These are phyloP conservation scores for Dasypus novemcinctus DNA, from an alignment of 2,113 vertebrate species.

Conservation along the genomic window DNA sequence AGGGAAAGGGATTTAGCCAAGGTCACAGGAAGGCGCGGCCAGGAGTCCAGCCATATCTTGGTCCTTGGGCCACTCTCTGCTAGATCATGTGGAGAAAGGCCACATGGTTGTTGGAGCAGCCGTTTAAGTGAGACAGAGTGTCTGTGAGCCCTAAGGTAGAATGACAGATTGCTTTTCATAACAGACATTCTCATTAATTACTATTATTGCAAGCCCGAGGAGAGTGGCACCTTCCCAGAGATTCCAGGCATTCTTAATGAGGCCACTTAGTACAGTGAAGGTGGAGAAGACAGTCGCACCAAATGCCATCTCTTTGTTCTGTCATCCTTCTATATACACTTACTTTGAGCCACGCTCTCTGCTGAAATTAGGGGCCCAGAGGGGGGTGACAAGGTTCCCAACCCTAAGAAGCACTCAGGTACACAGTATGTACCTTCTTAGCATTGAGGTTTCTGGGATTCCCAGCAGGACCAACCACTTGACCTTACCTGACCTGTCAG, in stretches of 20 bases:
- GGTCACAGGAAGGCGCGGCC: background rate
- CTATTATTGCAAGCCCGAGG: background rate
- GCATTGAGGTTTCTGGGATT: background rate
- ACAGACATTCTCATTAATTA: background rate
- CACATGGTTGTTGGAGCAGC: background rate
- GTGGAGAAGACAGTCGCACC: background rate
- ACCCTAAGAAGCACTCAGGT: background rate
- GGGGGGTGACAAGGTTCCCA: background rate
- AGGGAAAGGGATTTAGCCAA: background rate
- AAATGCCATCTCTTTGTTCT: constrained; percentile 16
- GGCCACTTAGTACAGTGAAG: background rate
- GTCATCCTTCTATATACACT: background rate
- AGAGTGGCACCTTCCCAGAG: constrained; percentile 19
- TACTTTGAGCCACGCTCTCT: background rate
- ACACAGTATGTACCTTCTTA: background rate
- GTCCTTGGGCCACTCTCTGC: background rate
- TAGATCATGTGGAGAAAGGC: background rate
- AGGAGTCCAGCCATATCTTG: background rate
- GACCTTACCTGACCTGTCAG: background rate
- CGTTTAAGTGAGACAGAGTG: background rate
- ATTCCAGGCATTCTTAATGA: background rate
- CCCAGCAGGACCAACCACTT: background rate
- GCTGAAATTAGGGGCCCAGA: background rate
- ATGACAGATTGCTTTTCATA: background rate
- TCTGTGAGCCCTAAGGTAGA: background rate